These are phyloP conservation scores for Heterodera filipjevi DNA, from an alignment of 2,888 invertebrate genomes.

Conservation along the genomic window DNA sequence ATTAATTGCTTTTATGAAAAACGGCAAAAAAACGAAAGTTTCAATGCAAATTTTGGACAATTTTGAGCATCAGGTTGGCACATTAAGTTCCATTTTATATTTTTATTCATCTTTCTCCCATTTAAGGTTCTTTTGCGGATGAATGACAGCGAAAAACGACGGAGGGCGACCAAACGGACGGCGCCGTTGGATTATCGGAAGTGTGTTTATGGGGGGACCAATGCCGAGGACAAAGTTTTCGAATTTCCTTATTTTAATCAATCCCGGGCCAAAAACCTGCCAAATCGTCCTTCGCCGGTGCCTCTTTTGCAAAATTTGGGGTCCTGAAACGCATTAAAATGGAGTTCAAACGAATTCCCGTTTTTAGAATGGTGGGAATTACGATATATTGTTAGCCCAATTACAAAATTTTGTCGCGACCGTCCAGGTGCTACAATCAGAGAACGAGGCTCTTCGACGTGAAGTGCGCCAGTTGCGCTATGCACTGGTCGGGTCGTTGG, in stretches of 20 bases:
- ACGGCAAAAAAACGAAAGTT: slow-evolving; percentile 14
- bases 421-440: too few species aligned
- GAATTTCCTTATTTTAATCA: too few species aligned
- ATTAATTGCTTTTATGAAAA: slow-evolving; percentile 21
- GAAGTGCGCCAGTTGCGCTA: too few species aligned
- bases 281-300: not conserved
- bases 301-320: too few species aligned
- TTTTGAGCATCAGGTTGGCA: slow-evolving; percentile 11
- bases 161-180: not conserved
- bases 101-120: not conserved
- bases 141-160: not conserved
- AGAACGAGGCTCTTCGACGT: too few species aligned
- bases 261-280: not conserved
- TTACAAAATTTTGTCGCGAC: too few species aligned
- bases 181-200: not conserved
- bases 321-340: too few species aligned
- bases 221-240: not conserved
- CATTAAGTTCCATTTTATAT: not conserved
- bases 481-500: too few species aligned
- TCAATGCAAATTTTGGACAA: slow-evolving; percentile 8
- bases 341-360: too few species aligned
- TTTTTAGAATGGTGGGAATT: too few species aligned
- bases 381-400: too few species aligned
- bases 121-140: slow-evolving; percentile 5
- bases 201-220: not conserved